A percentile compares a stretch with the other conserved stretches of the same genome.
phyloP scores from a whole-genome alignment of 2,113 vertebrate species.

The Lophura nycthemera region DNA sequence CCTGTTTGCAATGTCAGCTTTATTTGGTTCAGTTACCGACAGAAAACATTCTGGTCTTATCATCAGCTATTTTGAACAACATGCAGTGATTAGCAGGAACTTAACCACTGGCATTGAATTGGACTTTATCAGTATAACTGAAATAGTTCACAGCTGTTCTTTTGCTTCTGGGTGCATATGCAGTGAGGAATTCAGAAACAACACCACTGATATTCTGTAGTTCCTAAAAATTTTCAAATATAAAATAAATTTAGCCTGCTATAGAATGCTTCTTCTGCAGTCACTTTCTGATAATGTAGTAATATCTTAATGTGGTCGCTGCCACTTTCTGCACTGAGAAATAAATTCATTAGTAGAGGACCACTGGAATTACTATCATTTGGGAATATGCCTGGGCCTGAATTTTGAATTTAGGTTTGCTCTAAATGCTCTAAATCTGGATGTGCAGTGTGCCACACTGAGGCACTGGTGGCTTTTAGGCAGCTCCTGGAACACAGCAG shows the following conservation, averaged over 20 bases:
- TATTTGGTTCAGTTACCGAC: constrained; percentile 1
- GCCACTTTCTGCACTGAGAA: not conserved
- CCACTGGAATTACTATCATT: not conserved
- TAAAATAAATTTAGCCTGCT: not conserved
- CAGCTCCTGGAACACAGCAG: not conserved
- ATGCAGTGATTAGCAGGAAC: not conserved
- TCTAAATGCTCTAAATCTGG: not conserved
- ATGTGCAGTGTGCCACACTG: not conserved
- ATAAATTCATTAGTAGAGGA: not conserved
- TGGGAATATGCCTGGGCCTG: not conserved
- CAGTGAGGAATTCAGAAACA: not conserved
- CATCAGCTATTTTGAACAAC: not conserved
- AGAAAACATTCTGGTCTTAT: constrained; percentile 17
- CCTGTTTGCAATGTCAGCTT: not conserved
- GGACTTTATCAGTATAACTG: constrained; percentile 6
- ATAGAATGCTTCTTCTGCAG: not conserved
- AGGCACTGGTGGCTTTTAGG: not conserved
- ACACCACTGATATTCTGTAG: not conserved
- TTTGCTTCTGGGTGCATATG: not conserved
- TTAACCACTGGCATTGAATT: not conserved
- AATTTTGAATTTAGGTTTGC: not conserved
- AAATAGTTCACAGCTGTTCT: constrained; percentile 36
- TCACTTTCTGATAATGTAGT: not conserved
- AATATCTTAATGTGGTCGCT: fast-evolving
- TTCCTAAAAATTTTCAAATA: not conserved